Evolutionary conservation across 2,888 invertebrate genomes (phyloP).

Genomic region (Orthosia incerta): DNA sequence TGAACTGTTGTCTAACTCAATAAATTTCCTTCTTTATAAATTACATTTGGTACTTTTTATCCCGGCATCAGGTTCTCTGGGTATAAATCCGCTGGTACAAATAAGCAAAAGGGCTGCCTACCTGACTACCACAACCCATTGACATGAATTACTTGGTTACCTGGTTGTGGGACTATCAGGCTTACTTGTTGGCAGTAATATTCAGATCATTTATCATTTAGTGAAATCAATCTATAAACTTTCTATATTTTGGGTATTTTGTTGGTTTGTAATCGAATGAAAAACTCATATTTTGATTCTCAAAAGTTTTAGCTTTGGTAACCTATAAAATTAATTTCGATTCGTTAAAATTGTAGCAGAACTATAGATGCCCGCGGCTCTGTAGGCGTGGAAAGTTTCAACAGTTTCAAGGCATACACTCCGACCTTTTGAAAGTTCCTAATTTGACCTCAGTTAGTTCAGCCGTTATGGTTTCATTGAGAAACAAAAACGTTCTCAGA

Average conservation of each 20-base stretch:
- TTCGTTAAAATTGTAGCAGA: slow-evolving; percentile 2
- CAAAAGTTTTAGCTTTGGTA: not conserved
- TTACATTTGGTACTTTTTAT: too few relatives aligned
- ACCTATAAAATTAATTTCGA: slow-evolving; percentile 3
- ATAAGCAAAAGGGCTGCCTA: too few relatives aligned
- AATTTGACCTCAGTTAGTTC: slow-evolving; percentile 17
- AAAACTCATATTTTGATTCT: too few relatives aligned
- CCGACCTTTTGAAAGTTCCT: slow-evolving; percentile 1
- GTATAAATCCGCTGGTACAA: too few relatives aligned
- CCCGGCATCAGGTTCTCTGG: too few relatives aligned
- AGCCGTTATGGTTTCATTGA: not conserved
- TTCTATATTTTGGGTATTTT: not conserved
- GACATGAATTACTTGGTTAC: too few relatives aligned
- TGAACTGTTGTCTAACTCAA: too few relatives aligned
- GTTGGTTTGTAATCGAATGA: not conserved
- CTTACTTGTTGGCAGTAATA: not conserved
- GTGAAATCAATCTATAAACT: not conserved
- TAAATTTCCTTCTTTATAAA: too few relatives aligned
- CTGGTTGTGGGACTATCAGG: too few relatives aligned
- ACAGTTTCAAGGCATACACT: slow-evolving; percentile 19
- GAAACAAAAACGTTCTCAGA: not conserved
- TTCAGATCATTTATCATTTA: not conserved
- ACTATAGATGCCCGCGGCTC: not conserved
- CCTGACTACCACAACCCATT: too few relatives aligned
- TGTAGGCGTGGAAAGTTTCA: slow-evolving; percentile 24